A percentile compares a stretch with the other conserved stretches of the same genome.
phyloP scores from a whole-genome alignment of 1,140 invertebrate species.

The Hyles vespertilio region DNA sequence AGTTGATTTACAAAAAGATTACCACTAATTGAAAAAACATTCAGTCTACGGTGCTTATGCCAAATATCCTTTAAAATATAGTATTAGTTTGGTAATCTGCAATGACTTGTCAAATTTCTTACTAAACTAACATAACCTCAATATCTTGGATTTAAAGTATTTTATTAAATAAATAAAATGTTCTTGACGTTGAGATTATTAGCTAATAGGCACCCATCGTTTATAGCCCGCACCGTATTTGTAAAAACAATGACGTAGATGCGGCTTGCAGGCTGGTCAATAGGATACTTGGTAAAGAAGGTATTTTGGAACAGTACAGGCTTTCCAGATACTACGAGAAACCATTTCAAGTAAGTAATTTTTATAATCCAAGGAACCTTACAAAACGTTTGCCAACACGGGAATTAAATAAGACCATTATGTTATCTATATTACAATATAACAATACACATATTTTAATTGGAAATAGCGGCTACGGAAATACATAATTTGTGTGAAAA shows the following conservation, averaged over 20 bases:
- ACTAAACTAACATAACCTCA: background rate
- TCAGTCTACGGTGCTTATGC: no score
- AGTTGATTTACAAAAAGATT: no score
- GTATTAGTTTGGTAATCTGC: no score
- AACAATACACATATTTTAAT: no score
- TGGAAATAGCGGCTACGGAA: no score
- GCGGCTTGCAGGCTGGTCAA: constrained; percentile 89
- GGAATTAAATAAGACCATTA: background rate
- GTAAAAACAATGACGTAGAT: constrained; percentile 93
- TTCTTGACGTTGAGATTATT: constrained; percentile 49
- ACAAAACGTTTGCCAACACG: background rate
- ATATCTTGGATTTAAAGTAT: background rate
- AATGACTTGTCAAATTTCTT: no score
- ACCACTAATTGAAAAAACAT: no score
- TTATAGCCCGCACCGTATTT: constrained; percentile 91
- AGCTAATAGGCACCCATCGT: constrained; percentile 80
- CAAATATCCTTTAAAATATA: no score
- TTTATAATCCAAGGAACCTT: background rate
- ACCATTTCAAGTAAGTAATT: constrained; percentile 83
- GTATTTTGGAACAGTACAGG: constrained; percentile 89
- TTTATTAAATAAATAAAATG: constrained; percentile 32
- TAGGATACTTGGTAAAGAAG: constrained; percentile 90
- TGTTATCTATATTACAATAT: no score
- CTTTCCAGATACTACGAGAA: constrained; percentile 93
- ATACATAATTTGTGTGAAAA: no score